phyloP scores from a whole-genome alignment of 2,888 invertebrate genomes.

The Oegoconia quadripuncta region DNA sequence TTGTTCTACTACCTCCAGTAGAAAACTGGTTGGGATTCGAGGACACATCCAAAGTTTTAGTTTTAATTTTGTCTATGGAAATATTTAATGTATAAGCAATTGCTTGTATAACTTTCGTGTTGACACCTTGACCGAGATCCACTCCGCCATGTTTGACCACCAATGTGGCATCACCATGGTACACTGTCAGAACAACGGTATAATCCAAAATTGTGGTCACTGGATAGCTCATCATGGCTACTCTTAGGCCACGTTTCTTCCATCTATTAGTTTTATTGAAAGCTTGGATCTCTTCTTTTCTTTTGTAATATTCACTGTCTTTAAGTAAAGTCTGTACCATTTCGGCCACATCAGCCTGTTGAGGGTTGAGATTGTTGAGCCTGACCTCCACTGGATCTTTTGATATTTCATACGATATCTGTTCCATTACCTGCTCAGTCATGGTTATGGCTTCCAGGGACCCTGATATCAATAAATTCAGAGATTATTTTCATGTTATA shows the following conservation, averaged over 20 bases:
- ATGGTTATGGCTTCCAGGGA: constrained; percentile 82
- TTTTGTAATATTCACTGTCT: constrained; percentile 54
- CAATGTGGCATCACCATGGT: constrained; percentile 77
- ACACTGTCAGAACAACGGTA: constrained; percentile 19
- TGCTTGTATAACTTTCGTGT: constrained; percentile 84
- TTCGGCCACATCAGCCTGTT: constrained; percentile 60
- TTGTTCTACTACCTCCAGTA: constrained; percentile 82
- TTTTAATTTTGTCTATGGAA: constrained; percentile 76
- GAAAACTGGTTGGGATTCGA: constrained; percentile 81
- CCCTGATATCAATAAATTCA: constrained; percentile 48
- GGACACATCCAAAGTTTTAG: constrained; percentile 81
- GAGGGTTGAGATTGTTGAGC: constrained; percentile 44
- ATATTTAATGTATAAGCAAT: constrained; percentile 82
- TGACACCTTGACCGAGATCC: constrained; percentile 85
- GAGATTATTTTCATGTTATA: neutral
- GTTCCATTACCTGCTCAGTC: constrained; percentile 82
- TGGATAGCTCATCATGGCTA: constrained; percentile 22
- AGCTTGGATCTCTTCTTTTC: constrained; percentile 59
- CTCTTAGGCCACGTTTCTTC: constrained; percentile 83
- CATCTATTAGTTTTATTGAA: constrained; percentile 83
- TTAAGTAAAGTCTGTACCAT: constrained; percentile 64
- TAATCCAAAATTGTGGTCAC: constrained; percentile 15
- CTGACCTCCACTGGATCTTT: constrained; percentile 79
- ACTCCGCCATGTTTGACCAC: constrained; percentile 80
- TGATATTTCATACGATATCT: constrained; percentile 74